Evolutionary conservation across 2,888 invertebrate genomes (phyloP), one percentile per base, ranked within the genome.

Genomic region (Drosophila pegasa): DNA sequence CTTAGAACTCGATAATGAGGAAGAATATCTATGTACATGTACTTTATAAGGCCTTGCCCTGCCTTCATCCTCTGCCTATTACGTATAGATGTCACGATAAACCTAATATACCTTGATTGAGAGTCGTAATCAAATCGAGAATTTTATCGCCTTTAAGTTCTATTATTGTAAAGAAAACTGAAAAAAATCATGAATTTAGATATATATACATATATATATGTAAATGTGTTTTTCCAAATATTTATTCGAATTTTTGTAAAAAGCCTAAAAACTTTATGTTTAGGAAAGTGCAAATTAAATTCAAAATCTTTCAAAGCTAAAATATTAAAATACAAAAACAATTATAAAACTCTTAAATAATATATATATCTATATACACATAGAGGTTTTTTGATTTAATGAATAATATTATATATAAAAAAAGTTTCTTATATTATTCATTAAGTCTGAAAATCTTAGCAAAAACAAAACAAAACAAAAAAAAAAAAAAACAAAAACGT

Each of bases 341-440:
- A 9, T n/a, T 25, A 25, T 27, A 16, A 25, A 43, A n/a, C 22
- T 43, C 43, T n/a, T n/a, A 43, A 12, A 43, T 43, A 43, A 45
- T 45, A 45, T 45, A 45, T 45, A 27, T 45, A 27, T n/a, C 14
- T n/a, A 25, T 4, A n/a, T 43, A n/a, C n/a, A 25, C n/a, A 25
- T 10, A 16, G 4, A 1, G 2, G 25, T 25, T 25, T 43, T 43
- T 12, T n/a, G n/a, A 43, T 25, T n/a, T n/a, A 10, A 43, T 41
- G n/a, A 25, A 41, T 22, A 25, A 41, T 41, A 22, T 41, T 41
- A 10, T 14, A 22, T 41, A 22, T 22, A 22, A 8, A 41, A 41
- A 0, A 37, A 16, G 25, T 25, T 25, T 25, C 12, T 12, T 9
- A 43, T 43, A 8, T 25, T 43, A 9, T 43, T 43, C 43, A 43